Evolutionary conservation across 2,888 invertebrate genomes (phyloP).

Genomic region (Lacanobia oleracea): DNA sequence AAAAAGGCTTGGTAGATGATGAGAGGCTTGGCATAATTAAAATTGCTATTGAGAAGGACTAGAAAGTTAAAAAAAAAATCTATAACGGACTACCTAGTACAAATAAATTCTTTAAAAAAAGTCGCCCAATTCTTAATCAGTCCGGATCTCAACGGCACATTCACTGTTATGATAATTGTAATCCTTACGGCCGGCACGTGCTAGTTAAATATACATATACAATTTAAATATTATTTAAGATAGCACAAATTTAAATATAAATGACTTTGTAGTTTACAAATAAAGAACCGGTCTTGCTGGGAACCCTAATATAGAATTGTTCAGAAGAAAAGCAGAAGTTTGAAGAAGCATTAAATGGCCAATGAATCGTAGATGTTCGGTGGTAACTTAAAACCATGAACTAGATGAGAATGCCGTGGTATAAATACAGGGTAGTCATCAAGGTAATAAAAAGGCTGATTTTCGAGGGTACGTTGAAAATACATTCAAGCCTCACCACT

Average conservation of each 20-base stretch:
- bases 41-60: too few species aligned
- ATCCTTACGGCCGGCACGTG: slow-evolving; percentile 22
- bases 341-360: too few species aligned
- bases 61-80: too few species aligned
- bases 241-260: slow-evolving; percentile 41
- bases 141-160: slow-evolving; percentile 17
- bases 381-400: neutral
- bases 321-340: too few species aligned
- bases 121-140: slow-evolving; percentile 11
- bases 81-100: too few species aligned
- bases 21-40: too few species aligned
- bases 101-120: neutral
- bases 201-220: slow-evolving; percentile 26
- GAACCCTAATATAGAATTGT: neutral
- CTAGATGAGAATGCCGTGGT: neutral
- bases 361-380: too few species aligned
- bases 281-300: neutral
- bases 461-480: too few species aligned
- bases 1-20: too few species aligned
- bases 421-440: neutral
- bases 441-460: neutral
- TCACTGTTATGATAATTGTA: slow-evolving; percentile 40
- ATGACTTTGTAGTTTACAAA: neutral
- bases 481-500: too few species aligned
- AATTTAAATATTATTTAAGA: slow-evolving; percentile 23